Base-by-base conservation (phyloP, 1,140 invertebrate genomes). In the Euwallacea similis region DNA sequence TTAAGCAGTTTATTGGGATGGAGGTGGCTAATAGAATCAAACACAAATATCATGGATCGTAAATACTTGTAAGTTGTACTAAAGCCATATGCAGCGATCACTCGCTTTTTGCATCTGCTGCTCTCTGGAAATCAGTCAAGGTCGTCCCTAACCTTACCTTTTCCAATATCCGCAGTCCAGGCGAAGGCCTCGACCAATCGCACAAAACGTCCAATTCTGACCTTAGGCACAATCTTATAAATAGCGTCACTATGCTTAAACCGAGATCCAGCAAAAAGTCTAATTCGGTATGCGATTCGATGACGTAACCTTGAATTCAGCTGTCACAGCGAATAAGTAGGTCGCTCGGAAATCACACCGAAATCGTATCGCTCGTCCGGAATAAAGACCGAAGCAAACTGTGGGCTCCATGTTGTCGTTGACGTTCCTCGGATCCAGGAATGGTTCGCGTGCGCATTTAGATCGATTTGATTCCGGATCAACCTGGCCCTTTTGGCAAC, bases 391-490 rank as follows among this genome's bases (percentile, higher is more conserved):
- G 61, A 61, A 71, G 61, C 69, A 54, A 59, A 71, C 69, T 71
- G 69, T 65, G 43, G 69, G 69, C 69, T 71, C 69, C 69, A 59
- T 47, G 69, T 71, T 71, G 68, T 69, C 68, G 60, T 55, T 21
- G 13, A 16, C 55, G 41, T 56, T 71, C 62, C 43, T 47, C 60
- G 11, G 55, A 13, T 53, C 50, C 68, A 42, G 69, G 69, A 59
- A 60, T 43, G 61, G 61, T 42, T 47, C 61, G 69, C 69, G 54
- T 65, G 69, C 69, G 69, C 69, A 71, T 44, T 71, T 8, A 42
- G 53, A 71, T 71, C 69, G 69, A 71, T 71, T 50, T 8, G 46
- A 47, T 60, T 42, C 66, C 56, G 66, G 66, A 60, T 54, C 58
- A 69, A 69, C 66, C 66, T 69, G 66, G 66, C 66, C 66, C 61